Percentiles rank a stretch among this genome's conserved stretches.
Evolutionary conservation across 2,797 vertebrate genomes (phyloP).

Genomic region (Semotilus atromaculatus): DNA sequence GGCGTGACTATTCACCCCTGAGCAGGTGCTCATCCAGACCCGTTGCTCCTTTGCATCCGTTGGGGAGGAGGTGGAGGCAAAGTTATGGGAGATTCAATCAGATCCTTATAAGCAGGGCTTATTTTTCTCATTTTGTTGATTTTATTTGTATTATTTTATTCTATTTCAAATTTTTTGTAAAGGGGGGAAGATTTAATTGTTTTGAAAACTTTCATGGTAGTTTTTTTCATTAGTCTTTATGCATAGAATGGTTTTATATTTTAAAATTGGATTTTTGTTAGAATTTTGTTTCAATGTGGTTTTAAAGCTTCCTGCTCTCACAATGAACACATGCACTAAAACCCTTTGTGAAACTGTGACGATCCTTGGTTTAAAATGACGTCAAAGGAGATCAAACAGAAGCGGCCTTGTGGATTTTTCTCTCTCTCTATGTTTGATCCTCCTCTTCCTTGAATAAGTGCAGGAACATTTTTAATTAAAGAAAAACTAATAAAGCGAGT

Average conservation of each 20-base stretch:
- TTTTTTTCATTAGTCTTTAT: background rate
- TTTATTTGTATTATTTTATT: conserved; percentile 60
- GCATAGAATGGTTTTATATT: conserved; percentile 36
- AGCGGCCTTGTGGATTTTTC: conserved; percentile 70
- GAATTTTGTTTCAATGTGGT: conserved; percentile 20
- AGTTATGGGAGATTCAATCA: conserved; percentile 62
- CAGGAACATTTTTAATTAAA: conserved; percentile 40
- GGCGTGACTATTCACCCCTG: conserved; percentile 36
- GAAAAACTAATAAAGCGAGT: conserved; percentile 16
- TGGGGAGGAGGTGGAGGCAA: conserved; percentile 50
- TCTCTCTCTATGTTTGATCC: conserved; percentile 34
- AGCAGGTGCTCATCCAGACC: conserved; percentile 46
- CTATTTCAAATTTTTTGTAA: conserved; percentile 56
- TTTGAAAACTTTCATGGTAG: conserved; percentile 47
- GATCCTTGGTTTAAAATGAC: conserved; percentile 17
- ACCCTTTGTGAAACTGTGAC: conserved; percentile 39
- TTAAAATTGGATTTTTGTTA: conserved; percentile 33
- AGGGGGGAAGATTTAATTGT: conserved; percentile 50
- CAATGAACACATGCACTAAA: conserved; percentile 27
- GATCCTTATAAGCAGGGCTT: conserved; percentile 70
- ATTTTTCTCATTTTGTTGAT: conserved; percentile 62
- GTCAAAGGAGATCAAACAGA: conserved; percentile 65
- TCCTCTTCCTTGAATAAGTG: conserved; percentile 24
- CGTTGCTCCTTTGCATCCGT: conserved; percentile 9
- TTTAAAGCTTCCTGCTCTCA: conserved; percentile 49